Evolutionary conservation across 2,113 vertebrate genomes (phyloP), one percentile per base, ranked within the genome.

Genomic region (Antechinus flavipes): DNA sequence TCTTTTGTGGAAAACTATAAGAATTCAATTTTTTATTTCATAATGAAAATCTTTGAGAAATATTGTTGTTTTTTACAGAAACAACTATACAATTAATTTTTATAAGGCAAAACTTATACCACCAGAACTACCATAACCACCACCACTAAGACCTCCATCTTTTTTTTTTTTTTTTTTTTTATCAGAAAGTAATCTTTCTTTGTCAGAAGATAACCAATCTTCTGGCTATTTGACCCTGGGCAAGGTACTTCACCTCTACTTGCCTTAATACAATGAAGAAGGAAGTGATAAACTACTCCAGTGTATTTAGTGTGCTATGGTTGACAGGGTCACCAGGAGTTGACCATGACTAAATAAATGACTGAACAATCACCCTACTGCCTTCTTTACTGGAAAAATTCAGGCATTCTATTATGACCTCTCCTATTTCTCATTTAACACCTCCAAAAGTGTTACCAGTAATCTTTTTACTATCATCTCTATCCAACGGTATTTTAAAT

Each of bases 1-100:
- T 26, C 61, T 53, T 94, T 95, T 95, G 16, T 91, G 46, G 27
- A 52, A 90, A 68, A 27, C 5, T 42, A 25, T 54, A 54, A 94
- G 14, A 35, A 11, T 91, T n/a, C n/a, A 92, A 49, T 0, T 84
- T 90, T 27, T n/a, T 89, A 61, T 54, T 1, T 94, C 89, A 23
- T 50, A 8, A 47, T 93, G 54, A 90, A 47, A 96, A 94, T 35
- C 61, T 35, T n/a, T 76, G 61, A n/a, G 5, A 76, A 76, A 76
- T 58, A 27, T 58, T 58, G 27, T 58, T 49, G 7, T 52, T 52
- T 52, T 52, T 52, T 52, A 52, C 7, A 76, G 16, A 76, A n/a
- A n/a, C 30, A 68, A 49, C 49, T 49, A 49, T 49, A 49, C 49
- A 49, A 49, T 7, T 8, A 49, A 16, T 76, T 76, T 68, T n/a